These are phyloP conservation scores for Platerodrilus igneus DNA, from an alignment of 2,888 invertebrate species.

Conservation along the genomic window DNA sequence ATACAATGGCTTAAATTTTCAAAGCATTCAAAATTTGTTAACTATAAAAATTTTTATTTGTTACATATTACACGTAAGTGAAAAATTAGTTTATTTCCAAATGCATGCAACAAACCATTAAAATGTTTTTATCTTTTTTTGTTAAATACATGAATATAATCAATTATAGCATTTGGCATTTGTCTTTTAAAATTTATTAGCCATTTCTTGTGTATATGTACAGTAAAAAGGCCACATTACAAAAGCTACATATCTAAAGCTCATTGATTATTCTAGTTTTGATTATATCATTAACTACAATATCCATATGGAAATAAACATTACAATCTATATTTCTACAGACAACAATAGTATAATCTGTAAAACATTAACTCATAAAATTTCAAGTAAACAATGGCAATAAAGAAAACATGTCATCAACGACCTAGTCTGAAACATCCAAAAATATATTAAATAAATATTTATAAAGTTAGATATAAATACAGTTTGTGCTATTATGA, in stretches of 20 bases:
- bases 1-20: too few species aligned
- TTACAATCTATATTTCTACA: too few species aligned
- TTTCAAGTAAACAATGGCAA: conserved; percentile 9
- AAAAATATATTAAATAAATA: conserved; percentile 11
- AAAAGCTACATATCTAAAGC: too few species aligned
- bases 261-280: too few species aligned
- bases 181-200: too few species aligned
- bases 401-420: conserved; percentile 9
- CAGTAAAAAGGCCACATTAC: conserved; percentile 18
- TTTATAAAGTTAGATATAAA: conserved; percentile 18
- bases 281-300: too few species aligned
- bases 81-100: conserved; percentile 14
- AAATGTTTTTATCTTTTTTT: background rate
- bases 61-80: too few species aligned
- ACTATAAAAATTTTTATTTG: too few species aligned
- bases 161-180: conserved; percentile 12
- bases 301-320: too few species aligned
- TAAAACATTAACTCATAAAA: conserved; percentile 1
- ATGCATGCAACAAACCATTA: conserved; percentile 10
- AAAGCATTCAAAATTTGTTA: too few species aligned
- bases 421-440: conserved; percentile 19
- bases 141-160: too few species aligned
- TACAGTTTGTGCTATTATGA: conserved; percentile 27
- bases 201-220: conserved; percentile 13
- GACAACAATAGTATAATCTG: conserved; percentile 5